Percentiles rank a stretch among this genome's conserved stretches.
These are phyloP conservation scores for Caerostris darwini DNA, from an alignment of 1,140 invertebrate species.

Conservation along the genomic window DNA sequence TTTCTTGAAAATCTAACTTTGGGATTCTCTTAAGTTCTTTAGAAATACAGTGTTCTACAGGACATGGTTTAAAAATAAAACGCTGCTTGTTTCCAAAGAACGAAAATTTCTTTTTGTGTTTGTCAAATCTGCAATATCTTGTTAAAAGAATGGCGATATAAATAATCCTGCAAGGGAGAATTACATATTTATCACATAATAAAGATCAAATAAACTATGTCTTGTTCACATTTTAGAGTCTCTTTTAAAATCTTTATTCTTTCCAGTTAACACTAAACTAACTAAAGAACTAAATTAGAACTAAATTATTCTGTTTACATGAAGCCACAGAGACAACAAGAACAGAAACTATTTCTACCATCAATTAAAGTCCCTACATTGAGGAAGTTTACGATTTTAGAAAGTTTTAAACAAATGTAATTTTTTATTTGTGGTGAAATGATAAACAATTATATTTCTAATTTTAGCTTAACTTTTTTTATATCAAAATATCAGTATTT, in stretches of 20 bases:
- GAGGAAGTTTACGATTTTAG: neutral
- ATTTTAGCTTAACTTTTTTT: too few species aligned
- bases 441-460: too few species aligned
- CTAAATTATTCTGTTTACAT: neutral
- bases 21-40: neutral
- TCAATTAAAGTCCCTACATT: neutral
- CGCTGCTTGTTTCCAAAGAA: neutral
- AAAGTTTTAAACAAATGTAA: too few species aligned
- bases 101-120: neutral
- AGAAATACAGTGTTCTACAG: neutral
- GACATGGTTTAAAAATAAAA: neutral
- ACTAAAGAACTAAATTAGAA: neutral
- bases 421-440: too few species aligned
- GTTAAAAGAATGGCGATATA: neutral
- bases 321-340: neutral
- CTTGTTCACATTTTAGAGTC: neutral
- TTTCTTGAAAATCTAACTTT: neutral
- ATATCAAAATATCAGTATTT: too few species aligned
- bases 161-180: neutral
- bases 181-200: neutral
- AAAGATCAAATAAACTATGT: neutral
- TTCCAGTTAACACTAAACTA: neutral
- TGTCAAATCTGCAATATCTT: neutral
- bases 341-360: neutral
- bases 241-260: neutral